A percentile compares a stretch with the other conserved stretches of the same genome.
Conservation (phyloP, 2,797 vertebrate species). For the Pangasius sanitwongsei region DNA sequence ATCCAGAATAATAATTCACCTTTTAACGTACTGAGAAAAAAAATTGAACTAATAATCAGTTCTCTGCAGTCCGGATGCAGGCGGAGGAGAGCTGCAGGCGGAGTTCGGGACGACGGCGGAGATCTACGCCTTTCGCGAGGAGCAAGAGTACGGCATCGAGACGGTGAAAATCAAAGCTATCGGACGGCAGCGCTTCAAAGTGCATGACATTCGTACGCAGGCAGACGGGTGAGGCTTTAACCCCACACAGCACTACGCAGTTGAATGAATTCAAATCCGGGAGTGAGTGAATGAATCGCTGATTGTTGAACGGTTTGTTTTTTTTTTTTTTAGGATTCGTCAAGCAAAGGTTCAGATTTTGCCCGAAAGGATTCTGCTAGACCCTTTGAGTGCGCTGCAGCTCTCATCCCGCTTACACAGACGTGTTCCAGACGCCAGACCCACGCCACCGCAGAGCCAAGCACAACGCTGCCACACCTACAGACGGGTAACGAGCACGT, state of each 20-base stretch:
- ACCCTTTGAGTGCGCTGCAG: conserved; percentile 88
- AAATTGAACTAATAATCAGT: neutral
- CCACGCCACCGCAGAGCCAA: conserved; percentile 74
- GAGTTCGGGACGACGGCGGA: conserved; percentile 97
- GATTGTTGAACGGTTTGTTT: neutral
- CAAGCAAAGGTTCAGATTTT: conserved; percentile 97
- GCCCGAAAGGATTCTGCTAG: conserved; percentile 89
- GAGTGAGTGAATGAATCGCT: neutral
- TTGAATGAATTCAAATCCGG: too few species aligned
- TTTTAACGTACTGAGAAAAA: neutral
- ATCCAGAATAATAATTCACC: neutral
- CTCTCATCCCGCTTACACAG: conserved; percentile 81
- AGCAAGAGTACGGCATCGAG: conserved; percentile 95
- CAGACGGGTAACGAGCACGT: conserved; percentile 78
- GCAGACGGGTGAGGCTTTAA: conserved; percentile 87
- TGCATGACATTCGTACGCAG: conserved; percentile 94
- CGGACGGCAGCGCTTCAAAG: conserved; percentile 94
- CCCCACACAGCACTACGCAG: neutral
- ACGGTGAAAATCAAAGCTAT: conserved; percentile 97
- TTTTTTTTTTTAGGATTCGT: conserved; percentile 79
- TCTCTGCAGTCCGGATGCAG: conserved; percentile 44
- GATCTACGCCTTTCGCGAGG: conserved; percentile 95
- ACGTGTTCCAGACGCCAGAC: conserved; percentile 73
- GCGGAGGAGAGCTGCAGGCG: conserved; percentile 64
- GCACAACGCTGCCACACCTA: conserved; percentile 82